Conservation (phyloP, 2,888 invertebrate species). For the Orthosia gracilis region DNA sequence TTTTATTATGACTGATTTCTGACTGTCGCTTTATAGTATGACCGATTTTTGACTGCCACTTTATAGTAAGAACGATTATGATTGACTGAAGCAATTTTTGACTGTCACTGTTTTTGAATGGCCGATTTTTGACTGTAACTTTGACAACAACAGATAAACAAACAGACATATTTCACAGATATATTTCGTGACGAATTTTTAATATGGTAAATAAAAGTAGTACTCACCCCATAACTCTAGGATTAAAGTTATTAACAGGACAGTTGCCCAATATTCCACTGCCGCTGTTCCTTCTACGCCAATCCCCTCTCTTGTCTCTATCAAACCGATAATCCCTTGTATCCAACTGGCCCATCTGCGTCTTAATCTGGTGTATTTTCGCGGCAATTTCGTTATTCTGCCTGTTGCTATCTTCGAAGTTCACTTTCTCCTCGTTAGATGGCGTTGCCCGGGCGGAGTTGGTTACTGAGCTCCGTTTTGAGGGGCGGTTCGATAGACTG, state of each 20-base stretch:
- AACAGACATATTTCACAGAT: too few relatives aligned
- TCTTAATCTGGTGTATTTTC: constrained; percentile 84
- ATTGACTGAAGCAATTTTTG: too few relatives aligned
- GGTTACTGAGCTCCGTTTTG: constrained; percentile 68
- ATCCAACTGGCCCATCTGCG: constrained; percentile 79
- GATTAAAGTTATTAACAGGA: constrained; percentile 72
- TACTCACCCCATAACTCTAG: constrained; percentile 74
- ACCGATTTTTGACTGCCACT: neutral
- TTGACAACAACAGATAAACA: too few relatives aligned
- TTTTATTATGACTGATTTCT: neutral
- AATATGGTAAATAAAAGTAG: neutral
- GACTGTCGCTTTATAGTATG: neutral
- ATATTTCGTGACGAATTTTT: too few relatives aligned
- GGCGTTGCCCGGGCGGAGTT: constrained; percentile 74
- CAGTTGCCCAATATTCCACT: constrained; percentile 82
- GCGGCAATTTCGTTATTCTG: constrained; percentile 75
- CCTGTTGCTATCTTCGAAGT: constrained; percentile 61
- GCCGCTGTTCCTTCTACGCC: constrained; percentile 77
- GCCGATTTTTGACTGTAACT: too few relatives aligned
- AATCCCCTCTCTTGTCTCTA: constrained; percentile 61
- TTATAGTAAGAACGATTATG: neutral
- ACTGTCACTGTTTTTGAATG: too few relatives aligned
- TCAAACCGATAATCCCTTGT: constrained; percentile 64
- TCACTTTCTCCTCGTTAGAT: constrained; percentile 67
- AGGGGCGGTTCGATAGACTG: constrained; percentile 59